Base-by-base conservation (phyloP, 1,140 invertebrate genomes). In the Papilio helenus region DNA sequence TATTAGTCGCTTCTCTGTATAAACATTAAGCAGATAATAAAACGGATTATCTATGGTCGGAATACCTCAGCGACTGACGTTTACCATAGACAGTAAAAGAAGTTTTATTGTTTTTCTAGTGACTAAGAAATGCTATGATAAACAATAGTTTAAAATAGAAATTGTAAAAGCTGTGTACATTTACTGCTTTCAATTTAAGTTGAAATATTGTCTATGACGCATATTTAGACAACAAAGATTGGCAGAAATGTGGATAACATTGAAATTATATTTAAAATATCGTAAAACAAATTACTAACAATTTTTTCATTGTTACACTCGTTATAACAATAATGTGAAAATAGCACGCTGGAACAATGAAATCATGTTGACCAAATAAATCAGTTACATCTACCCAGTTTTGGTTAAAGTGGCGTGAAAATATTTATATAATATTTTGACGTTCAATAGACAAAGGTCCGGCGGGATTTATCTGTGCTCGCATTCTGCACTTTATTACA, bases 401-500 rank as follows among this genome's bases (percentile, higher is more conserved):
- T 29, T 29, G 3, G 23, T 68, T 68, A 29, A 68, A 29, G 1
- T 1, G 3, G 16, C 61, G 12, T 68, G 26, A 23, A 61, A 61
- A 4, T 61, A 61, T 4, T 23, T 61, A 14, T 2, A 65, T 5
- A 34, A 29, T 29, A 34, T 16, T 29, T 68, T 34, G 14, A 68
- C 29, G 4, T 29, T 29, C 26, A 20, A 74, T 29, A 23, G 42
- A 49, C 46, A 74, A 74, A 74, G 3, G 42, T 49, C 39, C 39
- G 18, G 29, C 51, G 20, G 55, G 58, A 77, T 77, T 77, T 61
- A 77, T 61, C 39, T 77, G 18, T 29, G 51, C 55, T 77, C 76
- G 76, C 76, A 77, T 65, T 77, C 55, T 77, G 55, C 76, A 65
- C 76, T 77, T 77, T 77, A 77, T 77, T 77, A 77, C 76, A 77